A percentile compares a stretch with the other conserved stretches of the same genome.
These are phyloP conservation scores for Drosophila seguyi DNA, from an alignment of 1,140 invertebrate genomes.

Conservation along the genomic window DNA sequence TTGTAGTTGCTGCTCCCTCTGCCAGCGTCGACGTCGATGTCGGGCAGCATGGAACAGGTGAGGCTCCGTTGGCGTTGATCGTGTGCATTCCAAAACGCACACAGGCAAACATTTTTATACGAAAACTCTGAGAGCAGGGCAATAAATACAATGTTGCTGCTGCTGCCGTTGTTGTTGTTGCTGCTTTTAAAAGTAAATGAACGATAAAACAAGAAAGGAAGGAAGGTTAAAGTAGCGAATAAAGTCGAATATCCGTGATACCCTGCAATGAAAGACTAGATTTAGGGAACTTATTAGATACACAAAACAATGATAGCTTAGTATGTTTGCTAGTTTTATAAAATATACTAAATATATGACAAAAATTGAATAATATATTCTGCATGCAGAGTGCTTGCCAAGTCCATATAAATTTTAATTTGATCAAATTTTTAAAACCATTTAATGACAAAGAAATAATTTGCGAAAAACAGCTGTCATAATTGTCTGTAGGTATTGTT, in stretches of 20 bases:
- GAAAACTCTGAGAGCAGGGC: slow-evolving; percentile 58
- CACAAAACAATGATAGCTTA: too few species aligned
- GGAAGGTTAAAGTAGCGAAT: slow-evolving; percentile 22
- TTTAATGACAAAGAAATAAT: slow-evolving; percentile 4
- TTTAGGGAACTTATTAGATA: neutral
- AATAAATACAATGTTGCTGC: slow-evolving; percentile 66
- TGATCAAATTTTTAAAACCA: neutral
- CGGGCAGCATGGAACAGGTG: slow-evolving; percentile 78
- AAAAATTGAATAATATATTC: neutral
- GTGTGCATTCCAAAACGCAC: slow-evolving; percentile 75
- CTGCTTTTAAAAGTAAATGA: slow-evolving; percentile 79
- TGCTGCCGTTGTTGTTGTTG: slow-evolving; percentile 25
- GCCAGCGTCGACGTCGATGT: slow-evolving; percentile 40
- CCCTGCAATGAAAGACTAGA: slow-evolving; percentile 3
- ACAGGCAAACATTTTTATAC: slow-evolving; percentile 38
- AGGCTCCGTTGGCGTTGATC: slow-evolving; percentile 68
- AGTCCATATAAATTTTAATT: neutral
- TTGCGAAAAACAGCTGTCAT: slow-evolving; percentile 13
- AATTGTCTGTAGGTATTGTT: slow-evolving; percentile 3
- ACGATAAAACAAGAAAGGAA: slow-evolving; percentile 76
- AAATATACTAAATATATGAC: neutral
- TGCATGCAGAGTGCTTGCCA: neutral
- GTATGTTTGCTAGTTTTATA: neutral
- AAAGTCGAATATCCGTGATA: slow-evolving; percentile 9
- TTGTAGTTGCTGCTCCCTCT: slow-evolving; percentile 47